Percentiles rank a stretch among this genome's conserved stretches.
phyloP scores from a whole-genome alignment of 2,888 invertebrate genomes.

The Cheilosia grossa region DNA sequence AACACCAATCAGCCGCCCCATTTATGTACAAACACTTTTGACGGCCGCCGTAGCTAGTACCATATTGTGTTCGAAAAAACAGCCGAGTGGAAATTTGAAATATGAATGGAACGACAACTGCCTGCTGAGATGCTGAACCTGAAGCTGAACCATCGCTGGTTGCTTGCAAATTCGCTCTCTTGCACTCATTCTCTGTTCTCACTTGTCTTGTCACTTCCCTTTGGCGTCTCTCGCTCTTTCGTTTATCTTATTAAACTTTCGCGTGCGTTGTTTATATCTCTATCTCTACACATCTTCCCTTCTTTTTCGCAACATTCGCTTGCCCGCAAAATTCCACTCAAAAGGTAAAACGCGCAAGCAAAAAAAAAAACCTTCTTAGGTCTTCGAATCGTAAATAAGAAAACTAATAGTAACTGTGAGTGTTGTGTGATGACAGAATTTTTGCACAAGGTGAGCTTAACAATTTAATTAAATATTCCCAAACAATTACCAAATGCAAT shows the following conservation, averaged over 20 bases:
- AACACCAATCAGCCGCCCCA: constrained; percentile 29
- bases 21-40: constrained; percentile 40
- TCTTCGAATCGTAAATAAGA: constrained; percentile 49
- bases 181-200: neutral
- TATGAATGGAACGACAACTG: constrained; percentile 27
- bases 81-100: constrained; percentile 23
- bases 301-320: constrained; percentile 30
- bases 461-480: constrained; percentile 52
- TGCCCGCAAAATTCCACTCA: constrained; percentile 65
- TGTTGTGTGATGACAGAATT: constrained; percentile 88
- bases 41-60: neutral
- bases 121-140: constrained; percentile 7
- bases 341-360: constrained; percentile 62
- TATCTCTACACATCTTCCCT: constrained; percentile 2
- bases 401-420: constrained; percentile 47
- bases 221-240: constrained; percentile 4
- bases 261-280: neutral
- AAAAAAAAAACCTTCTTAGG: constrained; percentile 28
- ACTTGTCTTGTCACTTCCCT: neutral
- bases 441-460: constrained; percentile 89
- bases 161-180: constrained; percentile 4
- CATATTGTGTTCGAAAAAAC: neutral
- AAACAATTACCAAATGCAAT: constrained; percentile 54
- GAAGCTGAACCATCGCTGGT: neutral
- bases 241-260: constrained; percentile 22